Base-by-base conservation (phyloP, 1,140 invertebrate genomes). In the Brachionus plicatilis region DNA sequence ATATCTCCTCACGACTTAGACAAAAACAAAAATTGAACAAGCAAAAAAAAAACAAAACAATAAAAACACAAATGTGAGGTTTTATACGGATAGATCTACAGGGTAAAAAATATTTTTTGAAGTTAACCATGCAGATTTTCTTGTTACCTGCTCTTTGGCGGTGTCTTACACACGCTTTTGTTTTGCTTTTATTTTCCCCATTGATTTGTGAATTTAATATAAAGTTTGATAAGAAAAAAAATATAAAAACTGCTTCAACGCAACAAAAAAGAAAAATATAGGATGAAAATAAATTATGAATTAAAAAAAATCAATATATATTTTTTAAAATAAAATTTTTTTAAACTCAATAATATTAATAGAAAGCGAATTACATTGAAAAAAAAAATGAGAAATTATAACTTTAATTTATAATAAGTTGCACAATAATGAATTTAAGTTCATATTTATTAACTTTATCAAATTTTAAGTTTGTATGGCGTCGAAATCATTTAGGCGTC, bases 241-340 rank as follows among this genome's bases (percentile, higher is more conserved):
- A 50, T 37, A 41, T 45, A 50, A 47, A 27, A 76, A 24, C 20
- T 20, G 17, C 68, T 41, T 72, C 68, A 72, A 72, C 37, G n/a
- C 68, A 72, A 72, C 66, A 72, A 20, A 75, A 75, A 45, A 24
- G 45, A 47, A 27, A 76, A 37, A 47, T 27, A 76, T 29, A 50
- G 45, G 43, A 50, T 76, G 43, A 76, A 76, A 76, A 76, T 76
- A 76, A 76, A 76, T 76, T 76, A 76, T 76, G 72, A 50, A 76
- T 76, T 72, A 8, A 41, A 76, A 75, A 76, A 76, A 76, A 76
- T 76, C 72, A 76, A 76, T 76, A 76, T 50, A 76, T 76, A 76
- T 50, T 76, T 50, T 75, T 43, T 75, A 75, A 43, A 29, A 20
- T 45, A 45, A 76, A 50, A 29, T 76, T 27, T 14, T 27, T 47